Conservation (phyloP, 2,797 vertebrate genomes). For the Cyclura pinguis region DNA sequence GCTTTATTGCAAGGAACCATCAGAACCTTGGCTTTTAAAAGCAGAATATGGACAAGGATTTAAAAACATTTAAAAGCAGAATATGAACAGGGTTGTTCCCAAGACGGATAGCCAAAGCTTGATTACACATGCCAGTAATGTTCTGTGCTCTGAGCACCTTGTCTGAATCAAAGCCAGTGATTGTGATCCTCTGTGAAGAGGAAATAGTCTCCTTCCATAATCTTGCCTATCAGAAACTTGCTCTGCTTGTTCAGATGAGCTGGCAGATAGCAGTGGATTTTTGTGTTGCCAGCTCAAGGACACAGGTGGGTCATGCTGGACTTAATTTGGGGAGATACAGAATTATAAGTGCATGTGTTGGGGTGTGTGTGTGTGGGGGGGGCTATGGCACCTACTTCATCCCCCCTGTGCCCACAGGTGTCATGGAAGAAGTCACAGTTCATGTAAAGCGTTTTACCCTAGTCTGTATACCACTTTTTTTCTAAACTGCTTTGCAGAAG, state of each 20-base stretch:
- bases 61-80: too few species aligned
- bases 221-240: not conserved
- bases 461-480: not conserved
- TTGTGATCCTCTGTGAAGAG: not conserved
- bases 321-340: not conserved
- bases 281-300: not conserved
- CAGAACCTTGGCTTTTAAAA: not conserved
- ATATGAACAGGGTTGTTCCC: not conserved
- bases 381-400: not conserved
- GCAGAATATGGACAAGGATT: not conserved
- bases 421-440: not conserved
- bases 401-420: not conserved
- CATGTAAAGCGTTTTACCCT: not conserved
- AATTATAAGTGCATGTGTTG: not conserved
- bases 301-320: not conserved
- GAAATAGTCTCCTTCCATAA: not conserved
- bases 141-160: not conserved
- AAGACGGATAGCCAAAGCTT: not conserved
- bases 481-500: not conserved
- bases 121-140: not conserved
- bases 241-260: not conserved
- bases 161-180: not conserved
- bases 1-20: not conserved
- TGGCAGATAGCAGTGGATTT: not conserved
- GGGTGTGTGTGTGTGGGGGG: not conserved